Percentiles rank a stretch among this genome's conserved stretches.
These are phyloP conservation scores for Thunnus thynnus DNA, from an alignment of 2,113 vertebrate species.

Conservation along the genomic window DNA sequence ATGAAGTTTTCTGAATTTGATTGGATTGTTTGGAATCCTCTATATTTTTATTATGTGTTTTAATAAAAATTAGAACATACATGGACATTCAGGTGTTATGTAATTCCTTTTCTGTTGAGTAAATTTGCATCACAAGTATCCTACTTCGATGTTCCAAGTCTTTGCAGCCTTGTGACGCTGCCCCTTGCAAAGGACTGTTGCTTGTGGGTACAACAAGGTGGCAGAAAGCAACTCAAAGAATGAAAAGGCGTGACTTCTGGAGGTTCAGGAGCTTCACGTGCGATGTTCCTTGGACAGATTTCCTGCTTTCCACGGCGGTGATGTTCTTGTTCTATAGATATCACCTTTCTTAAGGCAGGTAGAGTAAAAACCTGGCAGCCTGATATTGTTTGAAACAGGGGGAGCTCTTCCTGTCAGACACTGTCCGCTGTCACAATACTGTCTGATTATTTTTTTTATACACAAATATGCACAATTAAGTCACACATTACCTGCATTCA, in stretches of 20 bases:
- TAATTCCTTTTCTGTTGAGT: neutral
- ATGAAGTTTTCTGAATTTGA: neutral
- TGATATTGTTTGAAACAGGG: constrained; percentile 78
- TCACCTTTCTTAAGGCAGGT: constrained; percentile 82
- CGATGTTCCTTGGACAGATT: constrained; percentile 85
- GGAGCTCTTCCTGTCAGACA: constrained; percentile 70
- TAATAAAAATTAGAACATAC: constrained; percentile 32
- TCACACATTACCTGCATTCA: neutral
- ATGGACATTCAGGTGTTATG: neutral
- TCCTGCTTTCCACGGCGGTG: constrained; percentile 84
- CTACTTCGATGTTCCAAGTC: neutral
- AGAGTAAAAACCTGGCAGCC: constrained; percentile 73
- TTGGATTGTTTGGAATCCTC: neutral
- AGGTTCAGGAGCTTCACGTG: constrained; percentile 80
- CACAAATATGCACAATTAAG: neutral
- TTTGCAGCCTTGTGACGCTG: constrained; percentile 71
- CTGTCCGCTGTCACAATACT: constrained; percentile 66
- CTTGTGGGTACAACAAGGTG: constrained; percentile 69
- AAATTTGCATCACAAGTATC: neutral
- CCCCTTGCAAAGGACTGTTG: constrained; percentile 61
- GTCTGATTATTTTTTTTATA: neutral
- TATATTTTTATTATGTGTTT: constrained; percentile 7
- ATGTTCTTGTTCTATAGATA: constrained; percentile 46
- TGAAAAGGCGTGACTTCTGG: constrained; percentile 83
- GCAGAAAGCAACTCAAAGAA: constrained; percentile 81